Percentiles rank a stretch among this genome's conserved stretches.
These are phyloP conservation scores for Saccostrea cuccullata DNA, from an alignment of 1,140 invertebrate species.

Conservation along the genomic window DNA sequence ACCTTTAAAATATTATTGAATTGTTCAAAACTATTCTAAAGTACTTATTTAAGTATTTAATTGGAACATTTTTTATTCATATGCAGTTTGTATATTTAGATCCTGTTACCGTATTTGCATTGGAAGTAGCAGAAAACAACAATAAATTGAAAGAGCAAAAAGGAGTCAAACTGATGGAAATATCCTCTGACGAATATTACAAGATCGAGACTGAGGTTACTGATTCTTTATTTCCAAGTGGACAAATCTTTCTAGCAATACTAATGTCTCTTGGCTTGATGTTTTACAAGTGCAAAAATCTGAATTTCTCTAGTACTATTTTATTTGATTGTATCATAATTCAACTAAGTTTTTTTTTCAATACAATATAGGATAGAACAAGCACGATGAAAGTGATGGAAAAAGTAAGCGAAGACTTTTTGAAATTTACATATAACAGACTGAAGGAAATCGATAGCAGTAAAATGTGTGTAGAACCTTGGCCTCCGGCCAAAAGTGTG, in stretches of 20 bases:
- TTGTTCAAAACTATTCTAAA: no score
- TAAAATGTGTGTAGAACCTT: slow-evolving; percentile 7
- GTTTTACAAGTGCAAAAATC: neutral
- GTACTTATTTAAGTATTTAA: no score
- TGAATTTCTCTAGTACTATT: neutral
- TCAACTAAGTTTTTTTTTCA: neutral
- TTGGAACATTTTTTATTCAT: neutral
- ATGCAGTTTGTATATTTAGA: neutral
- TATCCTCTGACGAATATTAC: slow-evolving; percentile 16
- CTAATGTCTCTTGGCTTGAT: neutral
- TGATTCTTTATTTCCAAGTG: neutral
- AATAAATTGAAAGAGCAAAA: neutral
- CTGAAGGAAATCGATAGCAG: neutral
- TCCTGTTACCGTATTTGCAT: neutral
- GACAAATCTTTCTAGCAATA: neutral
- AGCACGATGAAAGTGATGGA: neutral
- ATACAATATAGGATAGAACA: neutral
- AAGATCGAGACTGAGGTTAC: neutral
- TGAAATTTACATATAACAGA: neutral
- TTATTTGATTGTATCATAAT: neutral
- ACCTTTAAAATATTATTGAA: no score
- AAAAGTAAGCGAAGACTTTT: neutral
- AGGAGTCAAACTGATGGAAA: neutral
- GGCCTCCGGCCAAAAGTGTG: neutral
- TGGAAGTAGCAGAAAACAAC: slow-evolving; percentile 4